Conservation (phyloP, 2,113 vertebrate genomes). For the Progne subis region DNA sequence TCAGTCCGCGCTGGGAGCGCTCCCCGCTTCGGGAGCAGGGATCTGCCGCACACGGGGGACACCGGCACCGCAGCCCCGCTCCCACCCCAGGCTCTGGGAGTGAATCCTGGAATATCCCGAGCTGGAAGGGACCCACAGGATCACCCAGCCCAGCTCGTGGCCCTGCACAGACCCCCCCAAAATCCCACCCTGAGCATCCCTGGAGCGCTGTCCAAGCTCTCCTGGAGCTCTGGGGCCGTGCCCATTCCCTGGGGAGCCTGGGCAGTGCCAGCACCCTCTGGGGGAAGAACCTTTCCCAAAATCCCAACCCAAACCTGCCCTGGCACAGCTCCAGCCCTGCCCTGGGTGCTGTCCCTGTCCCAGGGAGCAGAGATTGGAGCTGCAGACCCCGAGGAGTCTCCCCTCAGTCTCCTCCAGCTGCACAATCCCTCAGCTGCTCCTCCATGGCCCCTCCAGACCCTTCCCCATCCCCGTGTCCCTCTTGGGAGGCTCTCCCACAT, state of each 20-base stretch:
- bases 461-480: neutral
- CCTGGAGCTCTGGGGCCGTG: neutral
- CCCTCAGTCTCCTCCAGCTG: neutral
- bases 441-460: neutral
- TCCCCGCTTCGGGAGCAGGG: accelerated
- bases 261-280: neutral
- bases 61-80: accelerated
- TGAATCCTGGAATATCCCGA: neutral
- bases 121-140: neutral
- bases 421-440: neutral
- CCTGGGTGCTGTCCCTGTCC: neutral
- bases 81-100: accelerated
- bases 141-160: accelerated
- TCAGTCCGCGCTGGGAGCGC: neutral
- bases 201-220: neutral
- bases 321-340: neutral
- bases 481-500: neutral
- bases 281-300: neutral
- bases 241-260: neutral
- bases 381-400: neutral
- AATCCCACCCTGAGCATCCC: neutral
- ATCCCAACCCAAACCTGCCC: accelerated
- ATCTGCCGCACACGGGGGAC: neutral
- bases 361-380: neutral
- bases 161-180: neutral